phyloP scores from a whole-genome alignment of 2,797 vertebrate genomes.

The Poliocrania exsul region DNA sequence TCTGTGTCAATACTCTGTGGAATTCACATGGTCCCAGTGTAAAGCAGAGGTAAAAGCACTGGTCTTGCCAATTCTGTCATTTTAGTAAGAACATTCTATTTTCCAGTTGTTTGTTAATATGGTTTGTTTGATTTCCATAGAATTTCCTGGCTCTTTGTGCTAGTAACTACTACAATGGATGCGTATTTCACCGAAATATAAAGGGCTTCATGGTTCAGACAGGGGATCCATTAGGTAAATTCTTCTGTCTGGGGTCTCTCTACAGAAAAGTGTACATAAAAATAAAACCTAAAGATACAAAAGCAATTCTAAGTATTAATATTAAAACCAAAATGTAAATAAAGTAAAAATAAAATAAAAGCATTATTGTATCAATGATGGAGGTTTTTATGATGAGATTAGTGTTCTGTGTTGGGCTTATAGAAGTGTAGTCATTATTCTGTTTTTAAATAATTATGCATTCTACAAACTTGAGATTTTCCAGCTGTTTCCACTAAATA shows the following conservation, averaged over 20 bases:
- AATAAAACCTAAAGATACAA: background rate
- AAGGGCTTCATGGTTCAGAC: slow-evolving; percentile 99
- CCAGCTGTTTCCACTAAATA: background rate
- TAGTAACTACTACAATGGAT: slow-evolving; percentile 92
- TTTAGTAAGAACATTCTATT: background rate
- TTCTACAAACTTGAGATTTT: background rate
- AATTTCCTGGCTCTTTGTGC: slow-evolving; percentile 95
- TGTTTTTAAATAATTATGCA: background rate
- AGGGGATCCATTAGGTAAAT: slow-evolving; percentile 93
- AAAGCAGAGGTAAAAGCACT: background rate
- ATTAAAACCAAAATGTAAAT: background rate
- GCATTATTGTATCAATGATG: background rate
- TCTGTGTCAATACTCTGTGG: background rate
- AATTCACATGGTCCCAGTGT: background rate
- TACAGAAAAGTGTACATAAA: background rate
- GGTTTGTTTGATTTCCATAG: slow-evolving; percentile 74
- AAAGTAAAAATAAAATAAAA: background rate
- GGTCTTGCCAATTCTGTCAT: background rate
- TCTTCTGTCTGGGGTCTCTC: background rate
- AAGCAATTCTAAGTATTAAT: background rate
- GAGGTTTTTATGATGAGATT: background rate
- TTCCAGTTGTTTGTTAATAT: slow-evolving; percentile 24
- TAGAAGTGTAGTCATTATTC: background rate
- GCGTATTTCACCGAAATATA: slow-evolving; percentile 94
- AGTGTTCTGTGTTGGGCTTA: background rate